Evolutionary conservation across 2,113 vertebrate genomes (phyloP).

Genomic region (Trogon surrucura): DNA sequence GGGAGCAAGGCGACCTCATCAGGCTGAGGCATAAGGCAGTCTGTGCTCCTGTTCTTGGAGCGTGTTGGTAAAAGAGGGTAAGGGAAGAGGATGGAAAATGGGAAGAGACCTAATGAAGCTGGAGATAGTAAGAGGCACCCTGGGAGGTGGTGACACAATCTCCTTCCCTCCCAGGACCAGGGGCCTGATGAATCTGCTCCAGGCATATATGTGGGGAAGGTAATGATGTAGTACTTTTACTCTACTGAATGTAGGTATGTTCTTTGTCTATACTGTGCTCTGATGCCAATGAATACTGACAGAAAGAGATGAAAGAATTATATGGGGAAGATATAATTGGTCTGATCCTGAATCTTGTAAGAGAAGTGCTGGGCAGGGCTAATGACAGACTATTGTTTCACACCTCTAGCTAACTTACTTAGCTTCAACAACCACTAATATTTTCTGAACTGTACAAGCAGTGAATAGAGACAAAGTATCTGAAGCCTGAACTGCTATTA

Average conservation of each 20-base stretch:
- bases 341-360: neutral
- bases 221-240: neutral
- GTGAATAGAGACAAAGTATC: neutral
- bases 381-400: neutral
- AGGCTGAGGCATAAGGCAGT: fast-evolving
- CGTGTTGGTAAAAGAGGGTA: neutral
- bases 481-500: neutral
- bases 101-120: neutral
- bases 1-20: neutral
- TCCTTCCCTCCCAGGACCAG: neutral
- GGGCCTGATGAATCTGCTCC: neutral
- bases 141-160: neutral
- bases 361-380: neutral
- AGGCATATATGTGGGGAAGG: fast-evolving
- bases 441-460: neutral
- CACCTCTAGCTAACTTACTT: neutral
- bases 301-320: neutral
- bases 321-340: too few relatives aligned
- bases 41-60: neutral
- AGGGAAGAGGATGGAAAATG: neutral
- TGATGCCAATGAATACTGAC: neutral
- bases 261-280: neutral
- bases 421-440: neutral
- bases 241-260: neutral
- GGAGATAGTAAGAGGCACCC: neutral